These are phyloP conservation scores for Takifugu ocellatus DNA, from an alignment of 2,797 vertebrate species.

Conservation along the genomic window DNA sequence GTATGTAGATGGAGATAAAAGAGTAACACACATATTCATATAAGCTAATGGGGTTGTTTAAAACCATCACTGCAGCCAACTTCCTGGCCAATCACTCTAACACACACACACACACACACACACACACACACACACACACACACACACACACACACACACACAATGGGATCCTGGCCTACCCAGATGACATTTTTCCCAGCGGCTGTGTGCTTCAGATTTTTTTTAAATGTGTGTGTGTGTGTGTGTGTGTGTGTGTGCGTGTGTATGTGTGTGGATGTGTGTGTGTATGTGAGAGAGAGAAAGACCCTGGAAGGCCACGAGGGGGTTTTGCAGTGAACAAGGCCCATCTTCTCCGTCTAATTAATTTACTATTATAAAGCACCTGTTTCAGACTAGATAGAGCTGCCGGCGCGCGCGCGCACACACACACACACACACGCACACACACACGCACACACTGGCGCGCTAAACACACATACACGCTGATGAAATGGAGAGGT, in stretches of 20 bases:
- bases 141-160: slow-evolving; percentile 41
- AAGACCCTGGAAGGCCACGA: slow-evolving; percentile 87
- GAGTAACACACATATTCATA: slow-evolving; percentile 8
- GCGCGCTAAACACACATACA: slow-evolving; percentile 19
- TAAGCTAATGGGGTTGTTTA: slow-evolving; percentile 96
- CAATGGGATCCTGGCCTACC: slow-evolving; percentile 80
- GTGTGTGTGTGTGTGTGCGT: slow-evolving; percentile 17
- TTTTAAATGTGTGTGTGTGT: slow-evolving; percentile 22
- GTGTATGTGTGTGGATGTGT: slow-evolving; percentile 11
- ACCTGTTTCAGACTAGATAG: slow-evolving; percentile 99
- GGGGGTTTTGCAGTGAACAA: slow-evolving; percentile 87
- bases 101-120: slow-evolving; percentile 25
- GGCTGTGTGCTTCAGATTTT: slow-evolving; percentile 23
- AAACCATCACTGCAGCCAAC: slow-evolving; percentile 89
- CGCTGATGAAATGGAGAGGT: slow-evolving; percentile 52
- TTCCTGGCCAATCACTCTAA: slow-evolving; percentile 75
- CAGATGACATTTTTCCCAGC: slow-evolving; percentile 93
- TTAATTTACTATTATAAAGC: slow-evolving; percentile 99
- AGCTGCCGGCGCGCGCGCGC: slow-evolving; percentile 65
- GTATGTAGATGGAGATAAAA: no score
- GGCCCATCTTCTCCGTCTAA: slow-evolving; percentile 96
- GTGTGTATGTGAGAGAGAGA: slow-evolving; percentile 8
- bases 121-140: slow-evolving; percentile 1
- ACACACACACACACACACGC: slow-evolving; percentile 25
- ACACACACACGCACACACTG: neutral